Base-by-base conservation (phyloP, 2,888 invertebrate species). In the Xanthorhoe designata region DNA sequence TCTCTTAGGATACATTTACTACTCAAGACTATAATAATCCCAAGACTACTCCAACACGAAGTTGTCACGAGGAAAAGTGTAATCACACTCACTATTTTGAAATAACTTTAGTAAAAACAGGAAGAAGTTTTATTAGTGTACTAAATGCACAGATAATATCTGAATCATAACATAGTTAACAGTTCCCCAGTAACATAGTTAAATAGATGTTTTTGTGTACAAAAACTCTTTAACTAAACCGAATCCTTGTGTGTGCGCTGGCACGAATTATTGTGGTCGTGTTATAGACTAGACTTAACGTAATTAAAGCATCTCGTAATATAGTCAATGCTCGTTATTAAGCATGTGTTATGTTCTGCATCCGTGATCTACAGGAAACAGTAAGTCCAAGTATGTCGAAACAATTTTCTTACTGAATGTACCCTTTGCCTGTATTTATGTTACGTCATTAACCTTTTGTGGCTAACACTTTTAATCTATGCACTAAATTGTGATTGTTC, bases 341-440 rank as follows among this genome's bases (percentile, higher is more conserved):
- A 92, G 92, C 92, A 92, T 92, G 92, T 92, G 87, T 91, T 92
- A 89, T 92, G 92, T 92, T 89, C 89, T 85, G 92, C 92, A 92
- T 94, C 90, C 95, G 89, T 94, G 82, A 80, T 94, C 94, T 91
- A 93, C 95, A 96, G 96, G 96, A 96, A 96, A 95, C 95, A 96
- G 96, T 96, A 96, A 96, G 96, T 96, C 90, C 90, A 91, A 89
- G 92, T 92, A 92, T 90, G 92, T 92, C 83, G 82, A 85, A 84
- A 82, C 74, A 78, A 84, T 80, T 84, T 80, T 81, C 82, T 78
- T 78, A 83, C 79, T 88, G 82, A 84, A 83, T 82, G 82, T 82
- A 69, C 70, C 78, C 76, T 88, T 86, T 88, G 90, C 90, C 91
- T 92, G 84, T 76, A 79, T 81, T 85, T 86, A 78, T 85, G 84